Percentiles rank a stretch among this genome's conserved stretches.
phyloP scores from a whole-genome alignment of 2,888 invertebrate genomes.

The Syritta pipiens region DNA sequence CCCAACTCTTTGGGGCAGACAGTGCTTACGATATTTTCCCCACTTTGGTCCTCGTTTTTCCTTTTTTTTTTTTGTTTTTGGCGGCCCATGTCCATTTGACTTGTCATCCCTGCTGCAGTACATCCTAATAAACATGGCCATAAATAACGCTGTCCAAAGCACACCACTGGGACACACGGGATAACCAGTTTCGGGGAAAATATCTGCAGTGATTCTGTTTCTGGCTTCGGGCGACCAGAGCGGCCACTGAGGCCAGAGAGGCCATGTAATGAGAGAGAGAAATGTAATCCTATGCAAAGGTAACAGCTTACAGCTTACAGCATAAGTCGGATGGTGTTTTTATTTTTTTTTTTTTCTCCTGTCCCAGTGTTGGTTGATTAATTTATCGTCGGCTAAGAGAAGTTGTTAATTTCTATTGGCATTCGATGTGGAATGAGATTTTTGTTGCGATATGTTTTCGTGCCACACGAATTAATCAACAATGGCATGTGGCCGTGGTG shows the following conservation, averaged over 20 bases:
- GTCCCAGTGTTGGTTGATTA: conserved; percentile 37
- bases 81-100: conserved; percentile 25
- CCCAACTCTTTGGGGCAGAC: conserved; percentile 48
- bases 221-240: conserved; percentile 28
- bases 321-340: conserved; percentile 12
- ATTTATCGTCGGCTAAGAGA: conserved; percentile 62
- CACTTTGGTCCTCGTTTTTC: too few species aligned
- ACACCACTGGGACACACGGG: conserved; percentile 58
- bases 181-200: conserved; percentile 65
- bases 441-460: conserved; percentile 64
- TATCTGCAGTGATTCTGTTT: conserved; percentile 51
- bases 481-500: conserved; percentile 47
- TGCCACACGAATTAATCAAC: conserved; percentile 68
- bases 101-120: conserved; percentile 65
- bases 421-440: conserved; percentile 63
- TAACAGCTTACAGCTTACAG: conserved; percentile 8
- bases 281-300: conserved; percentile 61
- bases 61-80: conserved; percentile 25
- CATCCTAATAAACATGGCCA: conserved; percentile 66
- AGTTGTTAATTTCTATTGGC: conserved; percentile 69
- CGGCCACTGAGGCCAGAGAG: conserved; percentile 13
- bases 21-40: conserved; percentile 58
- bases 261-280: conserved; percentile 52
- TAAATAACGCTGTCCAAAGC: conserved; percentile 61
- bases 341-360: conserved; percentile 1